These are phyloP conservation scores for Anthonomus grandis DNA, from an alignment of 1,140 invertebrate genomes.

Conservation along the genomic window DNA sequence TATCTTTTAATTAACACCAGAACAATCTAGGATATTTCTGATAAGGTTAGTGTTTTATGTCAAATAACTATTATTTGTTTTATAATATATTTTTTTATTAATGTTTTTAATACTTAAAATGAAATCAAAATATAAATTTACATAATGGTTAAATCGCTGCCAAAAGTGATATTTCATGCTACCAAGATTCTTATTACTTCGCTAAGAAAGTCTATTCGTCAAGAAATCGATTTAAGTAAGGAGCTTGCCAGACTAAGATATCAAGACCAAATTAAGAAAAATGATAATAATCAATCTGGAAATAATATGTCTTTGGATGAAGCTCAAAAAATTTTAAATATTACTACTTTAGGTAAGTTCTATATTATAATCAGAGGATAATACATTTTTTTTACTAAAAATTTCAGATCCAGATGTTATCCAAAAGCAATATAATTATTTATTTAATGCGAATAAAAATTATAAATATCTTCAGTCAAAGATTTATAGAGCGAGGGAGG, in stretches of 20 bases:
- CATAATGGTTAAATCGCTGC: constrained; percentile 11
- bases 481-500: constrained; percentile 7
- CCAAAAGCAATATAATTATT: background rate
- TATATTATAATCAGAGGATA: background rate
- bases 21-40: too few relatives aligned
- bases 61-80: too few relatives aligned
- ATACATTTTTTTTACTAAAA: background rate
- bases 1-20: too few relatives aligned
- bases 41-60: too few relatives aligned
- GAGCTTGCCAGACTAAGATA: constrained; percentile 4
- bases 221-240: constrained; percentile 5
- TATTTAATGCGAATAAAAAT: constrained; percentile 3
- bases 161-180: constrained; percentile 8
- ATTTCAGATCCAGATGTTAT: background rate
- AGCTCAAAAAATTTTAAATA: background rate
- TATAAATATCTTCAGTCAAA: constrained; percentile 12
- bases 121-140: background rate
- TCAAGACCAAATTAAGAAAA: background rate
- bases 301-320: constrained; percentile 7
- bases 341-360: constrained; percentile 2
- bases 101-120: background rate
- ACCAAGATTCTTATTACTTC: constrained; percentile 3
- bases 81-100: too few relatives aligned
- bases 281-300: background rate
- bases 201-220: constrained; percentile 6